Base-by-base conservation (phyloP, 37 sponge, comb jelly and placozoan genomes). In the Theonella swinhoei region DNA sequence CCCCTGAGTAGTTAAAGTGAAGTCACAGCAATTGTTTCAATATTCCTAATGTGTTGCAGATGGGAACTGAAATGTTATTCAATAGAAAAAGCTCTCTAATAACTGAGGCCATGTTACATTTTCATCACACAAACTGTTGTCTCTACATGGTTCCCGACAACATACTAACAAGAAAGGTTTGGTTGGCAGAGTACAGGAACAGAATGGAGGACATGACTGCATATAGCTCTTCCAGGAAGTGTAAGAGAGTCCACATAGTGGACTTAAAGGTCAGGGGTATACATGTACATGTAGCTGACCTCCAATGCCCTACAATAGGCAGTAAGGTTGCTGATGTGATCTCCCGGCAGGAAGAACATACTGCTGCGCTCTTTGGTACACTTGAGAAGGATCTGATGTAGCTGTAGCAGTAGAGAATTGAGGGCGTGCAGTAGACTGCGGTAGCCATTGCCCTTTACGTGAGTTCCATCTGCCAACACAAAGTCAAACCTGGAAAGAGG, bases 391-490 rank as follows among this genome's bases (percentile, higher is more conserved):
- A 68, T 23, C 25, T 64, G 36, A 34, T 85, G 74, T 14, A 93
- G 70, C 7, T 33, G 62, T 30, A 69, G 65, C 0, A 90, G 72
- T 40, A 85, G 39, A 33, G 74, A 59, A 37, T 62, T 42, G 65
- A 85, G 65, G 28, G 90, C 63, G 47, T 39, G 43, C 17, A 96
- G 80, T 8, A 93, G 20, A 35, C 83, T 88, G 3, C 96, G 88
- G 67, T 80, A 96, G 2, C 96, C 96, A 72, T 93, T 96, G 20
- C 83, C 96, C 68, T 90, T 92, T 61, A 91, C 94, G 7, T 37
- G 71, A 23, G 34, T 69, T 8, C 92, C 91, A 71, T 94, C 82
- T n/a, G 63, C 62, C 35, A 74, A 14, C 1, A 94, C 66, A 83
- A 94, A 94, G 80, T 94, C 94, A 81, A 43, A 88, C 43, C 81